Base-by-base conservation (phyloP, 1,140 invertebrate species). In the Drosophila nigromelanica region DNA sequence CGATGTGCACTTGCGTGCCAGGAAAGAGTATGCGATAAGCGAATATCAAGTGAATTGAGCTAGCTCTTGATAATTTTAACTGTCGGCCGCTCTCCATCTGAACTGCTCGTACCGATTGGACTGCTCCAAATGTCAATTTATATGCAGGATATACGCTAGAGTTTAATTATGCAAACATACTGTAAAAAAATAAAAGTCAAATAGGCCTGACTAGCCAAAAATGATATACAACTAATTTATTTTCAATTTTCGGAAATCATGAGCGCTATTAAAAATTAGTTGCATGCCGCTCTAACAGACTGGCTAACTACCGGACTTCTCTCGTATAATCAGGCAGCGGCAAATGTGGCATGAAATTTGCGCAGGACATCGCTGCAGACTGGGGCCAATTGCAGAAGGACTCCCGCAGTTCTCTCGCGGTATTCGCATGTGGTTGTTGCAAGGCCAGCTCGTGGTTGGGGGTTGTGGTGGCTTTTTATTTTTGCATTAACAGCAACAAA, bases 201-300 rank as follows among this genome's bases (percentile, higher is more conserved):
- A 51, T 50, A 14, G 30, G 56, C 43, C 72, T 58, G 52, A 40
- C 55, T 51, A 62, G 47, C 78, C 75, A 68, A 70, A 87, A 79
- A 86, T 86, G 78, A 86, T 86, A 87, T 87, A 86, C 82, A 86
- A 86, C 83, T 87, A 82, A 87, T 87, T 87, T 89, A 87, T 87
- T 87, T 87, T 89, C 82, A 87, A 89, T 87, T 87, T 87, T 87
- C 72, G 83, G 76, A 89, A 76, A 87, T 87, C 83, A 89, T 89
- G 82, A 79, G 83, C 79, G 76, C 83, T 89, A 89, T 87, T 87
- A 87, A 87, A 87, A 87, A 78, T 74, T 82, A 89, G 78, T 89
- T 64, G 75, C 59, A 45, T 55, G 56, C 54, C 37, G 30, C 54
- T 54, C 60, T 55, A 56, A 71, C 48, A 55, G 40, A 52, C 68